Conservation (phyloP, 2,797 vertebrate genomes). For the Hydrocynus forskahlii region DNA sequence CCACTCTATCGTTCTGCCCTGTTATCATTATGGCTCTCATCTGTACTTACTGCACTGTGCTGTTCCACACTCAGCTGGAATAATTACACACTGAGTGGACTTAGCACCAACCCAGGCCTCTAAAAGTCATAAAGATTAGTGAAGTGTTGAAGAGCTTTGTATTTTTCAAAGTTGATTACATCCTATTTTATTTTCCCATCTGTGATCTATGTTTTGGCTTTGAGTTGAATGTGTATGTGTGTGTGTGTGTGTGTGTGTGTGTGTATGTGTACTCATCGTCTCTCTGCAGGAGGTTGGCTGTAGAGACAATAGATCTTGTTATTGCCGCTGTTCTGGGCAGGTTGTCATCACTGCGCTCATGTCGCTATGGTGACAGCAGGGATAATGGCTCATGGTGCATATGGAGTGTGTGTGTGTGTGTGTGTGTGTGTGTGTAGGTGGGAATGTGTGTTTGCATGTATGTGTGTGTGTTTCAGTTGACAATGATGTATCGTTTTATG, state of each 20-base stretch:
- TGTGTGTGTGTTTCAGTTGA: background rate
- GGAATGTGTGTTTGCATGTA: conserved; percentile 8
- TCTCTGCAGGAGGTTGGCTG: conserved; percentile 40
- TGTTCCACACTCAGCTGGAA: conserved; percentile 43
- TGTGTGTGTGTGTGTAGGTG: conserved; percentile 22
- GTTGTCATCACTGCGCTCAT: conserved; percentile 39
- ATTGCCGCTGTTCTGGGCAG: conserved; percentile 37
- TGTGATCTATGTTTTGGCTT: conserved; percentile 24
- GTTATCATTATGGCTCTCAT: conserved; percentile 16
- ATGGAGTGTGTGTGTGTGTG: conserved; percentile 29
- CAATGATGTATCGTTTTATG: background rate
- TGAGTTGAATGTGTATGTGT: background rate
- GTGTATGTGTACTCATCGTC: conserved; percentile 32
- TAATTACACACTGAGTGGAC: conserved; percentile 33
- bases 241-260: conserved; percentile 13
- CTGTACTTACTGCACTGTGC: conserved; percentile 37
- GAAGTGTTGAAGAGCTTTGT: conserved; percentile 15
- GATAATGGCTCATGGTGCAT: conserved; percentile 45
- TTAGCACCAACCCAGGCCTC: background rate
- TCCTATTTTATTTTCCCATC: background rate
- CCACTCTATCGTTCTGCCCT: background rate
- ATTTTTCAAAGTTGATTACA: conserved; percentile 1
- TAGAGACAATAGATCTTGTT: conserved; percentile 44
- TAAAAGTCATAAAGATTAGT: conserved; percentile 28
- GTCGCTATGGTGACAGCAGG: conserved; percentile 50